Base-by-base conservation (phyloP, 2,888 invertebrate genomes). In the Aquatica leii region DNA sequence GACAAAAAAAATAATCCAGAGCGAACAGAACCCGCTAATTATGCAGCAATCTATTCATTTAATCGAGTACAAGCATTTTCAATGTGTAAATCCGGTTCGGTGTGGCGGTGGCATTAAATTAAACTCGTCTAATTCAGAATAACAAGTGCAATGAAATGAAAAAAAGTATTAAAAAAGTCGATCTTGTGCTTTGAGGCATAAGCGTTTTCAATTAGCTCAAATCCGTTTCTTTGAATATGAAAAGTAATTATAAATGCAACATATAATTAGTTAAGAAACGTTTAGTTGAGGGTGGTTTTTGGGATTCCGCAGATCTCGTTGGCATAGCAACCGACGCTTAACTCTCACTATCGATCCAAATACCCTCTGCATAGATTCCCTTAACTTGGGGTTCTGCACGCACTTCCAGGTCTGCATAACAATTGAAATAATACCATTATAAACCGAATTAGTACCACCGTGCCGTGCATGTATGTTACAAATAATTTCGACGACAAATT, bases 311-410 rank as follows among this genome's bases (percentile, higher is more conserved):
- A 67, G 71, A 69, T 69, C 66, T 67, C 61, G 73, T 73, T 46
- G 66, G 54, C 69, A 73, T 71, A 67, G 64, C 63, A 65, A 73
- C 73, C 70, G 72, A 67, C 71, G 69, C 62, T 67, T 64, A 64
- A 61, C 57, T 59, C 65, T 67, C 67, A 50, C 66, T 66, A 66
- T 66, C 59, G 66, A 66, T 66, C 66, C 43, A 53, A 46, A 65
- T 61, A 61, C 53, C 61, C 58, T 49, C 60, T 61, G 65, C 60
- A 60, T 65, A 61, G 65, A 61, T 57, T 65, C 60, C 34, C 46
- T 56, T 31, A 53, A 61, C 60, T 50, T 61, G 51, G 61, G 49
- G 12, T 24, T 53, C 65, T 59, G 59, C 46, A 64, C 64, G 64
- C 64, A 61, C 57, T 53, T 55, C 24, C 59, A 48, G 54, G 55